A percentile compares a stretch with the other conserved stretches of the same genome.
phyloP scores from a whole-genome alignment of 1,140 invertebrate genomes.

The Dendrolimus kikuchii region DNA sequence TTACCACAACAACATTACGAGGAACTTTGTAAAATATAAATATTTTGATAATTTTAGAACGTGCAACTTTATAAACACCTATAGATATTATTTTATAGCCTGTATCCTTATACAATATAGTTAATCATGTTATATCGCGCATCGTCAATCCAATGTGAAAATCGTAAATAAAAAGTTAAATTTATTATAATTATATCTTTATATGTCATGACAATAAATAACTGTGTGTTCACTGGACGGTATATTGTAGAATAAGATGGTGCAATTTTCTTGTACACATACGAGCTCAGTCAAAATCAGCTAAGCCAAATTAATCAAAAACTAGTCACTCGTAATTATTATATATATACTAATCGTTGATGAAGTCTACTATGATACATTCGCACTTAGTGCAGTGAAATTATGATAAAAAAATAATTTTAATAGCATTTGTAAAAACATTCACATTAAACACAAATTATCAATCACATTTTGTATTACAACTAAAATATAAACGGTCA shows the following conservation, averaged over 20 bases:
- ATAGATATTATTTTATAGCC: background rate
- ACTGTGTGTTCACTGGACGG: constrained; percentile 57
- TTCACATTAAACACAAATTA: constrained; percentile 44
- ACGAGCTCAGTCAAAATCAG: constrained; percentile 29
- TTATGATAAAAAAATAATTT: constrained; percentile 35
- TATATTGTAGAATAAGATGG: constrained; percentile 51
- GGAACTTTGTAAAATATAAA: constrained; percentile 24
- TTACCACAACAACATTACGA: constrained; percentile 33
- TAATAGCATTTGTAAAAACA: constrained; percentile 28
- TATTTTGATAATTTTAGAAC: background rate
- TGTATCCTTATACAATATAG: too few relatives aligned
- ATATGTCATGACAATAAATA: constrained; percentile 22
- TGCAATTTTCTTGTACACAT: constrained; percentile 40
- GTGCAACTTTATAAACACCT: constrained; percentile 4
- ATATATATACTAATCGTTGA: constrained; percentile 42
- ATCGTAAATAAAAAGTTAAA: too few relatives aligned
- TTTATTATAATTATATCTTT: too few relatives aligned
- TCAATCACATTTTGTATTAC: constrained; percentile 46
- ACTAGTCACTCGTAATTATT: constrained; percentile 20
- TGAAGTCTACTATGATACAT: constrained; percentile 40
- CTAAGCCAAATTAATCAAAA: constrained; percentile 18
- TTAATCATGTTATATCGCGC: too few relatives aligned
- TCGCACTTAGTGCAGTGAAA: constrained; percentile 60
- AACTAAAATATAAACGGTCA: constrained; percentile 32
- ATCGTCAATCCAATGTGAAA: too few relatives aligned